Evolutionary conservation across 2,113 vertebrate genomes (phyloP).

Genomic region (Macaca fascicularis): T2T-MFA8v1.1 NC_088380.1:160649501-160650000

Average conservation of each 20-base stretch:
- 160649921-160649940: not conserved
- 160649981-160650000: not conserved
- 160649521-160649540: not conserved
- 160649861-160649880: not conserved
- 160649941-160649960: not conserved
- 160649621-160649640: not conserved
- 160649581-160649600: not conserved
- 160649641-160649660: not conserved
- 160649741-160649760: not conserved
- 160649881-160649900: not conserved
- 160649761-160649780: not conserved
- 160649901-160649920: not conserved
- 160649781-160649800: not conserved
- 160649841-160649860: not conserved
- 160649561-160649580: not conserved
- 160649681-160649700: not conserved
- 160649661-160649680: not conserved
- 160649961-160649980: not conserved
- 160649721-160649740: not conserved
- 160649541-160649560: not conserved
- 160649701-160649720: not conserved
- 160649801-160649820: not conserved
- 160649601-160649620: not conserved
- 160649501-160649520: not conserved
- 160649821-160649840: not conserved